These are phyloP conservation scores for Idaea dimidiata DNA, from an alignment of 2,888 invertebrate genomes.

Conservation along the genomic window DNA sequence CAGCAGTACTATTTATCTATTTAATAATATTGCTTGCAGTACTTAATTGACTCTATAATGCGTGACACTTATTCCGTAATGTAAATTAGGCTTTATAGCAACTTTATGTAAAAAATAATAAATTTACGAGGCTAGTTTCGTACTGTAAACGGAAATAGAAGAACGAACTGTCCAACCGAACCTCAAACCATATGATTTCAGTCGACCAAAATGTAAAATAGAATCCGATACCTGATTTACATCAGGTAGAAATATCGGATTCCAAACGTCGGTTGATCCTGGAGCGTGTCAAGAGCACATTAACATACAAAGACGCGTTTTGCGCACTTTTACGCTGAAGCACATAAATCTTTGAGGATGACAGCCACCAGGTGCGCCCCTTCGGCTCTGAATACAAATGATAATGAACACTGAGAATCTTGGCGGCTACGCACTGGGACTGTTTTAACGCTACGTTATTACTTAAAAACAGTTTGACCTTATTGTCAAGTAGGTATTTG, in stretches of 20 bases:
- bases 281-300: slow-evolving; percentile 35
- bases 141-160: background rate
- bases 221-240: too few relatives aligned
- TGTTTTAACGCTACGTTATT: background rate
- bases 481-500: too few relatives aligned
- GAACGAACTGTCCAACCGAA: background rate
- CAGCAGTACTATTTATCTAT: too few relatives aligned
- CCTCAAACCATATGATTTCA: background rate
- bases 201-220: slow-evolving; percentile 11
- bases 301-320: slow-evolving; percentile 66
- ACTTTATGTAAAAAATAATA: too few relatives aligned
- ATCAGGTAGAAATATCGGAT: slow-evolving; percentile 30
- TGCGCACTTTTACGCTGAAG: slow-evolving; percentile 46
- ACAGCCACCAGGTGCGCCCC: slow-evolving; percentile 63
- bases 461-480: too few relatives aligned
- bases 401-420: slow-evolving; percentile 60
- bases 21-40: too few relatives aligned
- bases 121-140: too few relatives aligned
- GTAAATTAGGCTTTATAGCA: too few relatives aligned
- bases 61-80: too few relatives aligned
- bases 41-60: too few relatives aligned
- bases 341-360: slow-evolving; percentile 65
- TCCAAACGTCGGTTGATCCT: slow-evolving; percentile 15
- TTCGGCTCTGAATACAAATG: slow-evolving; percentile 66
- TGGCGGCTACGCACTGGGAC: slow-evolving; percentile 32